Conservation (phyloP, 2,113 vertebrate species). For the Aspiorhynchus laticeps region DNA sequence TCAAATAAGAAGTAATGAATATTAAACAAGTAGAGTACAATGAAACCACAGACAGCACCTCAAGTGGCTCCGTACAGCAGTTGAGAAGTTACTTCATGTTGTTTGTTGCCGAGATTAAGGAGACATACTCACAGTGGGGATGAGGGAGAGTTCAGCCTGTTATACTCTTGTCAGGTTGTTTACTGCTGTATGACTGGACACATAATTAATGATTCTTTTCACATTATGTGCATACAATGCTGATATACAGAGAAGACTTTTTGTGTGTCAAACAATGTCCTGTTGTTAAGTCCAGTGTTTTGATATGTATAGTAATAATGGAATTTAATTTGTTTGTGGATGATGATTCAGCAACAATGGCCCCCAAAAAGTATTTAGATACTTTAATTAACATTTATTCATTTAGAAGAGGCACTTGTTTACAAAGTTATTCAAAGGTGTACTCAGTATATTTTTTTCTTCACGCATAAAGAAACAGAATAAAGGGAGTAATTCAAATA, state of each 20-base stretch:
- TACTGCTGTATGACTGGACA: background rate
- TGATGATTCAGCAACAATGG: background rate
- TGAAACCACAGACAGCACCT: background rate
- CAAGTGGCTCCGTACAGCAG: background rate
- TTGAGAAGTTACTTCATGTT: background rate
- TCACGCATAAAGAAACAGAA: too few relatives aligned
- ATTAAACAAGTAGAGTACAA: background rate
- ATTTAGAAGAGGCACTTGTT: background rate
- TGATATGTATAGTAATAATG: background rate
- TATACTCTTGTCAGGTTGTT: constrained; percentile 15
- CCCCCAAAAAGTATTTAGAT: background rate
- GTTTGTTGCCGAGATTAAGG: constrained; percentile 1
- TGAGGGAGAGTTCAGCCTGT: background rate
- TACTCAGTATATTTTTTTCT: background rate
- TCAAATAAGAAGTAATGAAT: background rate
- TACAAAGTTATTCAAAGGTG: background rate
- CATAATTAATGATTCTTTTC: constrained; percentile 11
- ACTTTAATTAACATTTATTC: background rate
- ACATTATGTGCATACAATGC: background rate
- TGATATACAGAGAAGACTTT: background rate
- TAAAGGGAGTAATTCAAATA: too few relatives aligned
- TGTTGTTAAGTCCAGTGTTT: background rate
- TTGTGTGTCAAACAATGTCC: background rate
- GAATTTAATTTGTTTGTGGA: background rate
- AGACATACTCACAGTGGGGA: background rate